These are phyloP conservation scores for Laupala kohalensis DNA, from an alignment of 1,140 invertebrate genomes.

Conservation along the genomic window DNA sequence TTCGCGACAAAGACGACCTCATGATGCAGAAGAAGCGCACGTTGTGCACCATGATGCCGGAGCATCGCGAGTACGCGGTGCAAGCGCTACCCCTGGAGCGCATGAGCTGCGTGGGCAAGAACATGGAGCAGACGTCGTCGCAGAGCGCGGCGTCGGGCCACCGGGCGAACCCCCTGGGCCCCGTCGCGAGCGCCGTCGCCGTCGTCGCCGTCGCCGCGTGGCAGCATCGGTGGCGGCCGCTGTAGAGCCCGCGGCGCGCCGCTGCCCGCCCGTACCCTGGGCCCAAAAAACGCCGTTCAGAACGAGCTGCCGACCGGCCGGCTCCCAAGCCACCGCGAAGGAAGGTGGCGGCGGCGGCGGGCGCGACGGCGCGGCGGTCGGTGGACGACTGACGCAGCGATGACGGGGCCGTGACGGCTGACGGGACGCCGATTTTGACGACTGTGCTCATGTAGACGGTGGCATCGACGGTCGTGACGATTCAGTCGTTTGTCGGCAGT, in stretches of 20 bases:
- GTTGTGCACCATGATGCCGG: conserved; percentile 55
- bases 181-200: not conserved
- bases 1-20: conserved; percentile 65
- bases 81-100: conserved; percentile 63
- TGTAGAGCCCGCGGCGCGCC: not conserved
- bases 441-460: not conserved
- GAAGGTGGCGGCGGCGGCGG: not conserved
- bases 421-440: not conserved
- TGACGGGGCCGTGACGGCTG: not conserved
- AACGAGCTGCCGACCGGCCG: not conserved
- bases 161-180: not conserved
- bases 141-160: not conserved
- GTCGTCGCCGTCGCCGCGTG: not conserved
- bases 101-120: conserved; percentile 64
- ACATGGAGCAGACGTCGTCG: conserved; percentile 25
- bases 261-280: not conserved
- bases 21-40: conserved; percentile 74
- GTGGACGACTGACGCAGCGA: no score
- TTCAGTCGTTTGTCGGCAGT: no score
- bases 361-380: not conserved
- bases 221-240: not conserved
- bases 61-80: conserved; percentile 66
- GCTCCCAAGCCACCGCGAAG: not conserved
- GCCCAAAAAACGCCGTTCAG: not conserved
- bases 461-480: not conserved